Conservation (phyloP, 1,140 invertebrate species). For the Alviniconcha marisindica region DNA sequence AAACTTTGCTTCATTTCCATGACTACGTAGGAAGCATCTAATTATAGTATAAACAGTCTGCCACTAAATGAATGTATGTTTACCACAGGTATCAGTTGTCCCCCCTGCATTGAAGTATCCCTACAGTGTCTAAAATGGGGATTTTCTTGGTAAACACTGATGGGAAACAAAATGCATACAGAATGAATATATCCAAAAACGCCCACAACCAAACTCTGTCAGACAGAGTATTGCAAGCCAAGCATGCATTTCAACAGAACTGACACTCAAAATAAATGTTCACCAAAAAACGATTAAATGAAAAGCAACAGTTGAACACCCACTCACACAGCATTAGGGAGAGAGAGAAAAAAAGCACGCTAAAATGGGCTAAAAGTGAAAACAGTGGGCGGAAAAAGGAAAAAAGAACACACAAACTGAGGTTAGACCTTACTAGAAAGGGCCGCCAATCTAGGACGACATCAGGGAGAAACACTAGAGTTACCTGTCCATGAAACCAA, state of each 20-base stretch:
- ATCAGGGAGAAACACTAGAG: neutral
- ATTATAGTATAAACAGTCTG: no score
- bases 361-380: neutral
- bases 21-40: neutral
- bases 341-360: neutral
- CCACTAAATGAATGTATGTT: no score
- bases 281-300: neutral
- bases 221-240: no score
- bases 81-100: no score
- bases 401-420: neutral
- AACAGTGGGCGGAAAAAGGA: no score
- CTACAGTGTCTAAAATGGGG: no score
- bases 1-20: neutral
- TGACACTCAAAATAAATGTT: neutral
- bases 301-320: neutral
- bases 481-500: conserved; percentile 7
- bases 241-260: neutral
- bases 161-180: no score
- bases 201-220: no score
- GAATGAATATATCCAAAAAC: no score
- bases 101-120: neutral
- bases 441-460: neutral
- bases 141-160: no score
- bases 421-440: neutral
- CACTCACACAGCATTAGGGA: neutral